These are phyloP conservation scores for Anastatus disparis DNA, from an alignment of 1,140 invertebrate species.

Conservation along the genomic window DNA sequence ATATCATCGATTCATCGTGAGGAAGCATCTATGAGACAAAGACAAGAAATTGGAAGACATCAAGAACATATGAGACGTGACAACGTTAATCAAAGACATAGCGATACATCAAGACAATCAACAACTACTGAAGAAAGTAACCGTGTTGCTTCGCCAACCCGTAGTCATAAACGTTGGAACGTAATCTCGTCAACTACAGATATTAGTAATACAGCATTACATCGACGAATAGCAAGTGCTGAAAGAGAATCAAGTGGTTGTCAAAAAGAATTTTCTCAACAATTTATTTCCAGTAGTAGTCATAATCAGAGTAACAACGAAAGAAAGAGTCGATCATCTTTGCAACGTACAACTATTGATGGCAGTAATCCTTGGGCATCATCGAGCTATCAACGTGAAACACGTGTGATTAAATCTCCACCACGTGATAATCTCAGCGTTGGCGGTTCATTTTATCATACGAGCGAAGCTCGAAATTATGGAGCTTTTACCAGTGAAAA, in stretches of 20 bases:
- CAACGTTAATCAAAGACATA: constrained; percentile 55
- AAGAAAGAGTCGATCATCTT: constrained; percentile 58
- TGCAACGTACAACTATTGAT: constrained; percentile 61
- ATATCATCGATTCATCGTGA: constrained; percentile 63
- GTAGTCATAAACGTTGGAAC: constrained; percentile 75
- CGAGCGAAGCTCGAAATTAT: constrained; percentile 27
- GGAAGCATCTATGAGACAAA: constrained; percentile 30
- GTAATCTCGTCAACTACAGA: constrained; percentile 77
- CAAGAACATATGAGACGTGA: constrained; percentile 48
- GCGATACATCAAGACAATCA: constrained; percentile 36
- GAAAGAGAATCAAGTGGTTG: neutral
- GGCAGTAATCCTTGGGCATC: constrained; percentile 63
- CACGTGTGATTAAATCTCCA: constrained; percentile 68
- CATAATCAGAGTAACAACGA: constrained; percentile 64
- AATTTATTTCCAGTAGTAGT: constrained; percentile 53
- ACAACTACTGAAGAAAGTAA: constrained; percentile 32
- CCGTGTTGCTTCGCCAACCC: constrained; percentile 44
- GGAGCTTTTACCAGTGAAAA: constrained; percentile 3
- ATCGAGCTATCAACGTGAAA: constrained; percentile 61
- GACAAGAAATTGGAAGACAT: constrained; percentile 41
- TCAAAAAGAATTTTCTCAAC: neutral
- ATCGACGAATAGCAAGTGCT: constrained; percentile 69
- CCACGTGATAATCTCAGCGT: constrained; percentile 73
- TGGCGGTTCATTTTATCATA: constrained; percentile 72
- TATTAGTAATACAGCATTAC: constrained; percentile 79